Percentiles rank a stretch among this genome's conserved stretches.
phyloP scores from a whole-genome alignment of 2,797 vertebrate species.

The Apogon hyalosoma region DNA sequence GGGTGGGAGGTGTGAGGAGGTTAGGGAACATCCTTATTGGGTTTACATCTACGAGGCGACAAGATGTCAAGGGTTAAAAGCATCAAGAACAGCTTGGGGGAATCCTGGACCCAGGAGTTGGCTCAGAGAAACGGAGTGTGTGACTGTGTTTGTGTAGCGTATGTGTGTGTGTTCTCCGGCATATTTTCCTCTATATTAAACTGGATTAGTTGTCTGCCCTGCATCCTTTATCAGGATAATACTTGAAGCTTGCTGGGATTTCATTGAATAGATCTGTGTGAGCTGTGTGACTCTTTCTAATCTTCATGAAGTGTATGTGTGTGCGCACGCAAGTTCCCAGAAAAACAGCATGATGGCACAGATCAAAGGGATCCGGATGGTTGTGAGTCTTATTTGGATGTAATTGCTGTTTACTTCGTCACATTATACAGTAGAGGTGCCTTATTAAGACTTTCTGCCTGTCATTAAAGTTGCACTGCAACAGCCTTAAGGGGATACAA shows the following conservation, averaged over 20 bases:
- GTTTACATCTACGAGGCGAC: slow-evolving; percentile 33
- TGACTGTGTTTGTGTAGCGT: slow-evolving; percentile 2
- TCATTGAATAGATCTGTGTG: slow-evolving; percentile 68
- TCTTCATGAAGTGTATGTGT: slow-evolving; percentile 51
- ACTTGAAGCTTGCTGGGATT: slow-evolving; percentile 70
- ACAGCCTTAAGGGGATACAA: slow-evolving; percentile 43
- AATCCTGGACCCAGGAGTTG: slow-evolving; percentile 1
- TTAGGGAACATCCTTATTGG: slow-evolving; percentile 30
- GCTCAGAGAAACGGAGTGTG: neutral
- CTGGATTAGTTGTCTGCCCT: slow-evolving; percentile 74
- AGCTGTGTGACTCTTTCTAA: slow-evolving; percentile 68
- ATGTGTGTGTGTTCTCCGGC: slow-evolving; percentile 37
- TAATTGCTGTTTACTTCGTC: slow-evolving; percentile 81
- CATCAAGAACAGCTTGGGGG: slow-evolving; percentile 13
- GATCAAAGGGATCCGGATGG: slow-evolving; percentile 76
- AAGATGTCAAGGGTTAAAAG: slow-evolving; percentile 52
- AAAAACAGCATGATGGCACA: slow-evolving; percentile 54
- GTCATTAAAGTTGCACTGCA: slow-evolving; percentile 60
- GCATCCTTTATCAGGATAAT: slow-evolving; percentile 77
- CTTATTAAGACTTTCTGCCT: slow-evolving; percentile 73
- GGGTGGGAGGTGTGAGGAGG: slow-evolving; percentile 8
- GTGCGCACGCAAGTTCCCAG: slow-evolving; percentile 19
- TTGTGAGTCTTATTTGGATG: slow-evolving; percentile 72
- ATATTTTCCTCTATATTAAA: slow-evolving; percentile 75
- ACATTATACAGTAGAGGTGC: slow-evolving; percentile 78